These are phyloP conservation scores for Drosophila quadrilineata DNA, from an alignment of 1,140 invertebrate genomes.

Conservation along the genomic window DNA sequence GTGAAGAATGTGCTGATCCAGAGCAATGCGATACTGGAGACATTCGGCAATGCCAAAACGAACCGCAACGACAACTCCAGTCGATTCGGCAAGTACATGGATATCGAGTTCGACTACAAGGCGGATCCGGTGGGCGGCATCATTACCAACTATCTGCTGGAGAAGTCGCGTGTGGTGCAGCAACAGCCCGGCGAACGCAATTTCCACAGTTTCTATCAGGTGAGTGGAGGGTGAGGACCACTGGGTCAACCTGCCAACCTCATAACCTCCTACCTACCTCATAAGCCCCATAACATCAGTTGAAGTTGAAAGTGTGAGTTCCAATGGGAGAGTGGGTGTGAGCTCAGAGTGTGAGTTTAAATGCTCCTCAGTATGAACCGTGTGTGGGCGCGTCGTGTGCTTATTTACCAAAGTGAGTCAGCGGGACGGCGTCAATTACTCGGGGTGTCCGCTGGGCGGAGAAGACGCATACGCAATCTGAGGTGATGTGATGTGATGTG, in stretches of 20 bases:
- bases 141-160: conserved; percentile 97
- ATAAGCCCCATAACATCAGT: neutral
- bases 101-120: conserved; percentile 99
- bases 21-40: conserved; percentile 97
- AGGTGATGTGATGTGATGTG: too few relatives aligned
- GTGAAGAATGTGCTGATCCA: conserved; percentile 98
- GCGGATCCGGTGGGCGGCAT: conserved; percentile 98
- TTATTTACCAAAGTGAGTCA: conserved; percentile 64
- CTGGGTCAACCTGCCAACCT: too few relatives aligned
- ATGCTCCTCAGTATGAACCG: too few relatives aligned
- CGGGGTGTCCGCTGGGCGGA: conserved; percentile 1
- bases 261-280: neutral
- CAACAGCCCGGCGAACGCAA: conserved; percentile 97
- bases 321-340: neutral
- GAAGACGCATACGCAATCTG: too few relatives aligned
- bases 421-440: conserved; percentile 32
- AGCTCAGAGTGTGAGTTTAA: conserved; percentile 20
- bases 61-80: conserved; percentile 99
- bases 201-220: conserved; percentile 99
- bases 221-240: conserved; percentile 75
- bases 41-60: conserved; percentile 99
- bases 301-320: conserved; percentile 5
- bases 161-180: conserved; percentile 96
- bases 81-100: conserved; percentile 99
- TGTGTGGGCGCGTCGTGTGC: conserved; percentile 22